These are phyloP conservation scores for Anhinga rufa DNA, from an alignment of 2,113 vertebrate genomes.

Conservation along the genomic window DNA sequence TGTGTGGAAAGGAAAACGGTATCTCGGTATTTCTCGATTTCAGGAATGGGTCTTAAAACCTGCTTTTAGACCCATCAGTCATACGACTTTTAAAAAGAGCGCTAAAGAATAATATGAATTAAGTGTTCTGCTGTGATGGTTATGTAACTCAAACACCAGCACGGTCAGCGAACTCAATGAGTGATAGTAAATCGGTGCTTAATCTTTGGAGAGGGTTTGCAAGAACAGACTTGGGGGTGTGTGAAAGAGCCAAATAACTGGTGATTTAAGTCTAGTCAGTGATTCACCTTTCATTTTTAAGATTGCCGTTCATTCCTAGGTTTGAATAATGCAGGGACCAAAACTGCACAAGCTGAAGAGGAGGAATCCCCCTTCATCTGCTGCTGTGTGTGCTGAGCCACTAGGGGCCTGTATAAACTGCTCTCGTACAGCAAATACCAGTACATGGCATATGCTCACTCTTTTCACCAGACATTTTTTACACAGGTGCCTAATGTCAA, in stretches of 20 bases:
- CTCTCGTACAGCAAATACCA: constrained; percentile 57
- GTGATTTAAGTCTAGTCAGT: neutral
- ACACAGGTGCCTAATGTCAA: neutral
- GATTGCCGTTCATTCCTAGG: neutral
- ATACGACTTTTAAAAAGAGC: neutral
- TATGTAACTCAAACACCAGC: constrained; percentile 55
- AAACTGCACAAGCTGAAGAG: constrained; percentile 32
- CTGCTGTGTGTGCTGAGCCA: constrained; percentile 77
- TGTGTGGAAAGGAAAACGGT: neutral
- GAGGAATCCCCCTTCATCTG: constrained; percentile 72
- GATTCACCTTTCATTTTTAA: neutral
- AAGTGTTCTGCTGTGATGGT: constrained; percentile 22
- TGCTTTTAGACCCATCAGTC: neutral
- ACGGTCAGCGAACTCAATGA: neutral
- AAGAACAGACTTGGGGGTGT: neutral
- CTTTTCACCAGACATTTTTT: constrained; percentile 56
- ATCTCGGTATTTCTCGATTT: neutral
- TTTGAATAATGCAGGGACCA: constrained; percentile 1
- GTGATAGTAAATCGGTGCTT: neutral
- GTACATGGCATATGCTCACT: constrained; percentile 37
- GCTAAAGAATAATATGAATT: constrained; percentile 21
- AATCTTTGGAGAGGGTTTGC: neutral
- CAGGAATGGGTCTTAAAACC: neutral
- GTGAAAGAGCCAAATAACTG: neutral
- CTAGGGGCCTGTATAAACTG: constrained; percentile 91